These are phyloP conservation scores for Conomelus anceps DNA, from an alignment of 2,888 invertebrate species.

Conservation along the genomic window DNA sequence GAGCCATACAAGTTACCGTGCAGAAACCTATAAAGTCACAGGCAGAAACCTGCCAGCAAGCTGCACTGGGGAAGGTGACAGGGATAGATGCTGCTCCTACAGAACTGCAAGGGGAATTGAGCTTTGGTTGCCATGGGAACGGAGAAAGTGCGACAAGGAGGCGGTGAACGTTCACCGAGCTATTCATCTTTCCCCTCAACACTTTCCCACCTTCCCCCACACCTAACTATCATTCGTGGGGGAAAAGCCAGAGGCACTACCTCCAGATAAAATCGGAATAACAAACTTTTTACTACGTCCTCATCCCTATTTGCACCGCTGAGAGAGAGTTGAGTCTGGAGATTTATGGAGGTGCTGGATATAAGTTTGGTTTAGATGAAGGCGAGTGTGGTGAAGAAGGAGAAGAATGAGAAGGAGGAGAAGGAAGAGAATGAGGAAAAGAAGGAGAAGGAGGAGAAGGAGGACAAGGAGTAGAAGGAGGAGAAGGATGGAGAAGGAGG, in stretches of 20 bases:
- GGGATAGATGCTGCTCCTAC: background rate
- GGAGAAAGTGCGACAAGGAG: conserved; percentile 20
- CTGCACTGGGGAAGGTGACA: background rate
- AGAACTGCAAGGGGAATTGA: background rate
- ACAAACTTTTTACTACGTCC: conserved; percentile 26
- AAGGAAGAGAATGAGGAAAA: background rate
- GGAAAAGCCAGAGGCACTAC: conserved; percentile 2
- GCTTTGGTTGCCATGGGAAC: conserved; percentile 20
- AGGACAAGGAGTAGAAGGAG: too few species aligned
- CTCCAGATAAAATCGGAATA: conserved; percentile 18
- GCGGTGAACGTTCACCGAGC: conserved; percentile 20
- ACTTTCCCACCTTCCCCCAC: conserved; percentile 42
- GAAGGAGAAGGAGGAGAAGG: background rate
- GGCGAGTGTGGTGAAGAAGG: too few species aligned
- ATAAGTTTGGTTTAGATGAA: background rate
- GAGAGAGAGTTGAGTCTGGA: background rate
- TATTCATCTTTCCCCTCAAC: conserved; percentile 39
- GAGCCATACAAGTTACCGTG: background rate
- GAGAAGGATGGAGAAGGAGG: too few species aligned
- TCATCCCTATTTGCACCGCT: background rate
- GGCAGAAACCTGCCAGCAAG: background rate
- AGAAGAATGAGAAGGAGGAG: background rate
- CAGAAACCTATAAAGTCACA: background rate
- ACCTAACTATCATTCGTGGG: background rate
- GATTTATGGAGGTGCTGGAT: background rate